phyloP scores from a whole-genome alignment of 2,113 vertebrate species.

The Solea solea region DNA sequence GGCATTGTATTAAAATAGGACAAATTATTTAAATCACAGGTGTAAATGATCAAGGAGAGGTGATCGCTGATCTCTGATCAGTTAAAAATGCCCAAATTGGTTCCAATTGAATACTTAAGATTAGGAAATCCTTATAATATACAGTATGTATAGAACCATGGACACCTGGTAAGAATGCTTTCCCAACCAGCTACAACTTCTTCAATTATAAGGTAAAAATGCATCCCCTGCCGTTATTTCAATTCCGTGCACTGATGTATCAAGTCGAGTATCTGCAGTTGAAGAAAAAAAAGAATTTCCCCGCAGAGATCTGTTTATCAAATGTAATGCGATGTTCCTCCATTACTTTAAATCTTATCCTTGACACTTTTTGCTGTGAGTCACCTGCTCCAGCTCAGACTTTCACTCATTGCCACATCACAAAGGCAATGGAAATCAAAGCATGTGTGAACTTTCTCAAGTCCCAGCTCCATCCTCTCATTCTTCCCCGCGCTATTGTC shows the following conservation, averaged over 20 bases:
- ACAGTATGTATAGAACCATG: too few species aligned
- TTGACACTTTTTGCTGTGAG: constrained; percentile 19
- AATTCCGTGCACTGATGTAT: neutral
- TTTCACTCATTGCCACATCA: constrained; percentile 8
- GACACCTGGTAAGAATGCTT: too few species aligned
- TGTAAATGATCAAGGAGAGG: too few species aligned
- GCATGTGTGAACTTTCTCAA: constrained; percentile 1
- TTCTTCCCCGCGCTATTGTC: neutral
- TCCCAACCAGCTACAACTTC: neutral
- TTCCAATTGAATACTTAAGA: too few species aligned
- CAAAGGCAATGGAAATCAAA: neutral
- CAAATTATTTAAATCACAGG: too few species aligned
- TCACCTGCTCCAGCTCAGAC: constrained; percentile 32
- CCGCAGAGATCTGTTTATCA: constrained; percentile 8
- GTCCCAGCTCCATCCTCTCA: neutral
- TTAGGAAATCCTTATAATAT: too few species aligned
- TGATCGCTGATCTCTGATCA: too few species aligned
- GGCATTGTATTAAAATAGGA: too few species aligned
- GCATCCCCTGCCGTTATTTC: neutral
- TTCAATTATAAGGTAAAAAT: neutral
- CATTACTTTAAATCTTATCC: constrained; percentile 17
- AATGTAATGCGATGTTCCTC: constrained; percentile 10
- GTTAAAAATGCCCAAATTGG: too few species aligned
- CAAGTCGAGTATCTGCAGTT: neutral
- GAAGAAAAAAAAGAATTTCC: constrained; percentile 16